A percentile compares a stretch with the other conserved stretches of the same genome.
These are phyloP conservation scores for Cyrtodaria siliqua DNA, from an alignment of 2,888 invertebrate genomes.

Conservation along the genomic window DNA sequence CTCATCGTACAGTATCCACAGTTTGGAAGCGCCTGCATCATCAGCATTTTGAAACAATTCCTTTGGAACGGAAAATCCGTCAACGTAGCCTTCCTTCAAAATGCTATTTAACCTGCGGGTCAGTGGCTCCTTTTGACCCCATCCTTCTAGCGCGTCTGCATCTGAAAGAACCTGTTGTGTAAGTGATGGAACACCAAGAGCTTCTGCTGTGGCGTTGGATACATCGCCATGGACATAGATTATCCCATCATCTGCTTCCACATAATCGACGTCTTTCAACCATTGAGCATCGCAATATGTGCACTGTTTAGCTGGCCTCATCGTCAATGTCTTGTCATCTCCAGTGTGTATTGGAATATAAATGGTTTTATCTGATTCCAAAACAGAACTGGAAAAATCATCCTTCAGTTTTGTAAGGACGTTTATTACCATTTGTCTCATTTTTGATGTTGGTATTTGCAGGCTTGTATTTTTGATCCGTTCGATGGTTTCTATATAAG, in stretches of 20 bases:
- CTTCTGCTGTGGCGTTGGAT: neutral
- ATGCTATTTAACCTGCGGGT: slow-evolving; percentile 72
- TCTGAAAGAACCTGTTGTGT: slow-evolving; percentile 5
- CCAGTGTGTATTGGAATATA: neutral
- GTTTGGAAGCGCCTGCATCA: slow-evolving; percentile 76
- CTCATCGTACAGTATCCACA: slow-evolving; percentile 79
- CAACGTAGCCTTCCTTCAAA: slow-evolving; percentile 72
- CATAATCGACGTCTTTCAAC: slow-evolving; percentile 19
- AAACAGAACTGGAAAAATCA: neutral
- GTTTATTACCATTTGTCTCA: neutral
- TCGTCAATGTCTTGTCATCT: slow-evolving; percentile 1
- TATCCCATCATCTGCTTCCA: neutral
- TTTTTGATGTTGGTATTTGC: neutral
- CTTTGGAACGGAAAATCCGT: slow-evolving; percentile 78
- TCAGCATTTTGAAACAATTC: slow-evolving; percentile 82
- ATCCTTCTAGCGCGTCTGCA: slow-evolving; percentile 43
- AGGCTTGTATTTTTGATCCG: slow-evolving; percentile 24
- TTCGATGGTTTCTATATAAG: neutral
- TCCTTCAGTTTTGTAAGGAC: neutral
- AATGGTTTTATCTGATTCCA: too few species aligned
- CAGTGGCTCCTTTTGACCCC: slow-evolving; percentile 78
- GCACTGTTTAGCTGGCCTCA: slow-evolving; percentile 30
- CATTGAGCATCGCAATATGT: slow-evolving; percentile 45
- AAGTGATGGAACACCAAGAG: neutral
- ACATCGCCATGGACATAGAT: slow-evolving; percentile 5